Conservation (phyloP, 2,888 invertebrate species). For the Cerceris rybyensis region DNA sequence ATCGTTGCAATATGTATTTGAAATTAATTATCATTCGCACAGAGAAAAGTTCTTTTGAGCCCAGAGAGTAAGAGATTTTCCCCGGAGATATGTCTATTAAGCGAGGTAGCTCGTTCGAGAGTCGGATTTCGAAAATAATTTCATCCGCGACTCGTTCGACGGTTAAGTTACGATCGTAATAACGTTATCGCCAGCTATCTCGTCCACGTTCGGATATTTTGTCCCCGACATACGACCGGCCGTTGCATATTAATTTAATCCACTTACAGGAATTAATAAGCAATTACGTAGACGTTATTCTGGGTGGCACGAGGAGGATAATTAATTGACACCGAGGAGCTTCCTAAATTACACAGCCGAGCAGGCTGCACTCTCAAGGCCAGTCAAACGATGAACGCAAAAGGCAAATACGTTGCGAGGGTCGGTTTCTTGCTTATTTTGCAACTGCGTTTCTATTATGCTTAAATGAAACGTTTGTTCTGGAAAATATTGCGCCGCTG, state of each 20-base stretch:
- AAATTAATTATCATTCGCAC: too few relatives aligned
- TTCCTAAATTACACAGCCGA: constrained; percentile 59
- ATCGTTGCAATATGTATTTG: too few relatives aligned
- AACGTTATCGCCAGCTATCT: constrained; percentile 45
- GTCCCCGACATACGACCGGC: constrained; percentile 21
- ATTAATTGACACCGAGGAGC: constrained; percentile 61
- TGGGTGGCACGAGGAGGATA: constrained; percentile 56
- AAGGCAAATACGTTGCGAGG: constrained; percentile 25
- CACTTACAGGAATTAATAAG: constrained; percentile 64
- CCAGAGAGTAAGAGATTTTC: background rate
- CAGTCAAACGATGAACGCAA: constrained; percentile 27
- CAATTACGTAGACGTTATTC: constrained; percentile 63
- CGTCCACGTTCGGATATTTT: constrained; percentile 39
- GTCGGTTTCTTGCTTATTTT: background rate
- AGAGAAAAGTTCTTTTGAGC: too few relatives aligned
- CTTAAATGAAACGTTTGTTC: constrained; percentile 51
- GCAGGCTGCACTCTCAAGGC: constrained; percentile 42
- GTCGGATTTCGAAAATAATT: constrained; percentile 34
- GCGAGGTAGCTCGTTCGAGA: constrained; percentile 4
- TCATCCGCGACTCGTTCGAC: constrained; percentile 25
- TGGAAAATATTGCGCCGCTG: constrained; percentile 36
- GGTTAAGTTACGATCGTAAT: constrained; percentile 47
- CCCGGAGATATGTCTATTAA: constrained; percentile 15
- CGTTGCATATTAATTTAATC: constrained; percentile 67
- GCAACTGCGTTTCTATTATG: constrained; percentile 21